Conservation (phyloP, 1,140 invertebrate genomes). For the Drosophila prosaltans region DNA sequence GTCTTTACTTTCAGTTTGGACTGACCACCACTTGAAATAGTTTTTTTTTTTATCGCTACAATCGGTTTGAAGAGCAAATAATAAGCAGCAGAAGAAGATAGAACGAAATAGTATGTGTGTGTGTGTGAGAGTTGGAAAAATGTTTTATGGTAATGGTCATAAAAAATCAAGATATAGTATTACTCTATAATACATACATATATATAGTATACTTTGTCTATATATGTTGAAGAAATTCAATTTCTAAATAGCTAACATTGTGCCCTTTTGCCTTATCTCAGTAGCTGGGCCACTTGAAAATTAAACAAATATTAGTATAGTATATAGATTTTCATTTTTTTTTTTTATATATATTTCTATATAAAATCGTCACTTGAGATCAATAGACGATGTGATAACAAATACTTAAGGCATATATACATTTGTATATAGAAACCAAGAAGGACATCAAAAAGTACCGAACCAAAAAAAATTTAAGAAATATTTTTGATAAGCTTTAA, state of each 20-base stretch:
- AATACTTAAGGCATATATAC: not conserved
- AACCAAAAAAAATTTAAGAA: not conserved
- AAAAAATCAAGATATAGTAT: conserved; percentile 50
- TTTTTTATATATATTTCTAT: conserved; percentile 29
- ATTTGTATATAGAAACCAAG: too few relatives aligned
- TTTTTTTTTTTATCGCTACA: conserved; percentile 4
- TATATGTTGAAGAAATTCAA: conserved; percentile 47
- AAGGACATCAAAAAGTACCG: conserved; percentile 14
- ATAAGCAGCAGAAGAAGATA: conserved; percentile 3
- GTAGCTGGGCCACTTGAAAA: conserved; percentile 31
- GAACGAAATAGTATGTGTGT: not conserved
- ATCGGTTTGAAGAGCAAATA: conserved; percentile 2
- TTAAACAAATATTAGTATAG: conserved; percentile 33
- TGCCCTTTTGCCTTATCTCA: conserved; percentile 49
- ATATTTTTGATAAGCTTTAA: not conserved
- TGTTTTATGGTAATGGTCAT: conserved; percentile 63
- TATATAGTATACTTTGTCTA: not conserved
- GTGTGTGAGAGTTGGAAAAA: conserved; percentile 15
- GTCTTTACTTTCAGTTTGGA: not conserved
- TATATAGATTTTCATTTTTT: not conserved
- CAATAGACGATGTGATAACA: conserved; percentile 9
- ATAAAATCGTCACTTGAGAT: conserved; percentile 41
- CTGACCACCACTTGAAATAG: not conserved
- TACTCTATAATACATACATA: not conserved
- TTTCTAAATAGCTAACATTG: conserved; percentile 52